A percentile compares a stretch with the other conserved stretches of the same genome.
Evolutionary conservation across 92 coral and sea anemone species (phyloP).

Genomic region (Porites rus): DNA sequence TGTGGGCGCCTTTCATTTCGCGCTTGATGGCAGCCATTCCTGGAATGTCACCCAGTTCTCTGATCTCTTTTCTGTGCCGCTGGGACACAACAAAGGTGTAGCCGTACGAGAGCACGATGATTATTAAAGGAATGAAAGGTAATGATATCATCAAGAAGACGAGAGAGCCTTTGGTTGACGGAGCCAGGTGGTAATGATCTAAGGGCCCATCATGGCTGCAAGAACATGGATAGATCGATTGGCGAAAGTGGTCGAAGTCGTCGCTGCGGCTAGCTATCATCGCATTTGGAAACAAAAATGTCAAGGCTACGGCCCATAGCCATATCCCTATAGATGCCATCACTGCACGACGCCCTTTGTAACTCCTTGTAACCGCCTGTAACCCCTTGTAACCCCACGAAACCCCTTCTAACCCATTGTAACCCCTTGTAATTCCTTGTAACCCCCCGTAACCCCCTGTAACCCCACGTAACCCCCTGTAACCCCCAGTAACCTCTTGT

Average conservation of each 20-base stretch:
- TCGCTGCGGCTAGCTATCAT: not conserved
- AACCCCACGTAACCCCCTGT: too few species aligned
- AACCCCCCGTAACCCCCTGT: too few species aligned
- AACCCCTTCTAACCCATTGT: too few species aligned
- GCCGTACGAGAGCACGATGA: conserved; percentile 17
- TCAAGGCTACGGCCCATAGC: conserved; percentile 11
- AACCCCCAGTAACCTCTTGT: too few species aligned
- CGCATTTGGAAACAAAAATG: not conserved
- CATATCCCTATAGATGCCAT: conserved; percentile 1
- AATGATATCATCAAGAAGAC: not conserved
- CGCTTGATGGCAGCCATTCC: not conserved
- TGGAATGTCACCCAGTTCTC: not conserved
- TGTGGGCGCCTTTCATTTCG: conserved; percentile 44
- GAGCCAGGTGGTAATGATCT: not conserved
- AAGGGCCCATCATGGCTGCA: too few species aligned
- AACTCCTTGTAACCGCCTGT: too few species aligned
- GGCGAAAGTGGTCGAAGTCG: not conserved
- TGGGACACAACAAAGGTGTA: conserved; percentile 12
- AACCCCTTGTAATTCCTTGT: too few species aligned
- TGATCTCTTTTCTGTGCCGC: conserved; percentile 21
- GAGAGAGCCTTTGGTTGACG: not conserved
- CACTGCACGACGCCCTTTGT: not conserved
- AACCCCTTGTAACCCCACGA: too few species aligned
- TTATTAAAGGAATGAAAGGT: conserved; percentile 7
- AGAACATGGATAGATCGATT: not conserved